Conservation (phyloP, 2,113 vertebrate genomes). For the Podilymbus podiceps region DNA sequence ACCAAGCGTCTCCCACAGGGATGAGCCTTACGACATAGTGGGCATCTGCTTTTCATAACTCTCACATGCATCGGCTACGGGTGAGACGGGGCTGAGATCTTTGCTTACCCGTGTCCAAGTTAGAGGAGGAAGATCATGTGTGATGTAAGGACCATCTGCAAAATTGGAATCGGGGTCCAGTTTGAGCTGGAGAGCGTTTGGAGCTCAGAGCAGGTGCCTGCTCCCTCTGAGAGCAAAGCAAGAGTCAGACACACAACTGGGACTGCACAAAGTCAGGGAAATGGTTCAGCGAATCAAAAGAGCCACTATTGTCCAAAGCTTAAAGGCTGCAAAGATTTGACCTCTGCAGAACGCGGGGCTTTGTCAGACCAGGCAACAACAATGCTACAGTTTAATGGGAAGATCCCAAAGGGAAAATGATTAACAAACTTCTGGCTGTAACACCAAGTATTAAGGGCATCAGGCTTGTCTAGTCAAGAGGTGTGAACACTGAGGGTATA, state of each 20-base stretch:
- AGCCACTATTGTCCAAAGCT: not conserved
- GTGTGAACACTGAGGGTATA: not conserved
- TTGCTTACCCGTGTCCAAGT: rapidly evolving
- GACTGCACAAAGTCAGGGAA: not conserved
- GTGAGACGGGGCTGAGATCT: not conserved
- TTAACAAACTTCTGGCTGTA: not conserved
- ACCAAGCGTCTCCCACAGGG: not conserved
- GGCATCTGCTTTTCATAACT: not conserved
- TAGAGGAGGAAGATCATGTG: not conserved
- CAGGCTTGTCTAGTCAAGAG: not conserved
- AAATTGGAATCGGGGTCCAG: not conserved
- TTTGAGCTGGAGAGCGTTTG: not conserved
- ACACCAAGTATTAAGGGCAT: not conserved
- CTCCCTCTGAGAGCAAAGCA: not conserved
- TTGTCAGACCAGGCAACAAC: not conserved
- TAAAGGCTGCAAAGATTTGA: not conserved
- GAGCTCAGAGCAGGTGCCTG: not conserved
- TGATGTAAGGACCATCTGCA: not conserved
- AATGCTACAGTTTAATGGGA: not conserved
- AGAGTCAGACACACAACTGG: not conserved
- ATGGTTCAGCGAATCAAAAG: not conserved
- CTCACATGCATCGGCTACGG: not conserved
- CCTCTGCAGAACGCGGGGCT: not conserved
- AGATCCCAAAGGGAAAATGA: not conserved
- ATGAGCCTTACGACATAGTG: rapidly evolving